Conservation (phyloP, 2,888 invertebrate species). For the Zeuzera pyrina region DNA sequence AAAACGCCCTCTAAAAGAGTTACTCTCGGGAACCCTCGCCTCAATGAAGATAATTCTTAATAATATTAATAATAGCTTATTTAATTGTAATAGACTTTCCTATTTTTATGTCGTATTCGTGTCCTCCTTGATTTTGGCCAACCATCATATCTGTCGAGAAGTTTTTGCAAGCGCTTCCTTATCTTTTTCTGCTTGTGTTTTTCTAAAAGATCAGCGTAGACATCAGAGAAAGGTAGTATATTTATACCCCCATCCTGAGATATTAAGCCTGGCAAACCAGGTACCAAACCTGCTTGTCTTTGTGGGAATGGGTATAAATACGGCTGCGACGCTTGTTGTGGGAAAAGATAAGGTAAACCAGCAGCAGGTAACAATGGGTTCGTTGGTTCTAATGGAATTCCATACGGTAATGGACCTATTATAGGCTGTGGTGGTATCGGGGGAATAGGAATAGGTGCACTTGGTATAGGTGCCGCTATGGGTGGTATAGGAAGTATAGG, state of each 20-base stretch:
- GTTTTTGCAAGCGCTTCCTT: too few relatives aligned
- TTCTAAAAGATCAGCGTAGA: conserved; percentile 44
- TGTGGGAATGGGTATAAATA: conserved; percentile 8
- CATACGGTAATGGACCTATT: conserved; percentile 4
- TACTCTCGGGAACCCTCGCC: too few relatives aligned
- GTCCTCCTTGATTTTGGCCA: too few relatives aligned
- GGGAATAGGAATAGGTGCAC: conserved; percentile 5
- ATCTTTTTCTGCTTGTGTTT: conserved; percentile 43
- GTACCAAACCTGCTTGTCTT: conserved; percentile 34
- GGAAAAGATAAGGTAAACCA: neutral
- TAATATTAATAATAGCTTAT: too few relatives aligned
- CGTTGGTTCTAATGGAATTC: conserved; percentile 2
- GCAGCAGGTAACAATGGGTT: neutral
- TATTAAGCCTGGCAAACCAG: conserved; percentile 45
- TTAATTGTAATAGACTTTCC: too few relatives aligned
- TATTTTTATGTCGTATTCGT: too few relatives aligned
- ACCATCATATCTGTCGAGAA: too few relatives aligned
- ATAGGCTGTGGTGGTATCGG: conserved; percentile 7
- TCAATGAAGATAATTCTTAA: too few relatives aligned
- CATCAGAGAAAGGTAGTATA: conserved; percentile 55
- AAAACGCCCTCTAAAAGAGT: too few relatives aligned
- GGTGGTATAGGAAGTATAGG: conserved; percentile 4
- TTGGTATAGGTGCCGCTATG: too few relatives aligned
- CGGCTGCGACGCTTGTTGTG: neutral
- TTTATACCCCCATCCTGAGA: conserved; percentile 49